Evolutionary conservation across 2,113 vertebrate species (phyloP).

Genomic region (Peromyscus leucopus): DNA sequence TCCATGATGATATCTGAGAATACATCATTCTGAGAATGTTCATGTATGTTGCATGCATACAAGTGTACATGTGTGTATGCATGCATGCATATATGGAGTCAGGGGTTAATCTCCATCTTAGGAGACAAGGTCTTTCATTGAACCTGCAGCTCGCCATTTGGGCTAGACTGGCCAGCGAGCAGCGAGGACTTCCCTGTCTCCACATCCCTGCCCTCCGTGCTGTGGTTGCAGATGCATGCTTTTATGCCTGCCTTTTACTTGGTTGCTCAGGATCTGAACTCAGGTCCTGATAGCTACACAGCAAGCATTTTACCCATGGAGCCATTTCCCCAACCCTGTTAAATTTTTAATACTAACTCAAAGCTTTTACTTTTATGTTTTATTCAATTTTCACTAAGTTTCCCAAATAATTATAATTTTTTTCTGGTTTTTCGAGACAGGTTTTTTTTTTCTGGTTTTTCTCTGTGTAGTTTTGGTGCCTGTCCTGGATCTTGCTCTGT

Average conservation of each 20-base stretch:
- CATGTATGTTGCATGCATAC: neutral
- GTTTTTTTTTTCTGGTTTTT: neutral
- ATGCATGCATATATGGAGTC: neutral
- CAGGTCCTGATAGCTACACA: neutral
- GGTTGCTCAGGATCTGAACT: neutral
- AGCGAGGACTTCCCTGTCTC: neutral
- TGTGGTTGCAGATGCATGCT: neutral
- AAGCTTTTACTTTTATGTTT: slow-evolving; percentile 21
- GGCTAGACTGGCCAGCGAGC: neutral
- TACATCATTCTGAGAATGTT: neutral
- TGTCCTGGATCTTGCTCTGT: too few relatives aligned
- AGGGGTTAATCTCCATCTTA: neutral
- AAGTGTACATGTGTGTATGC: too few relatives aligned
- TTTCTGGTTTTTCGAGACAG: too few relatives aligned
- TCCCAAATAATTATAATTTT: slow-evolving; percentile 13
- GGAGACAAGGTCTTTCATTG: neutral
- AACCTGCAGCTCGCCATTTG: neutral
- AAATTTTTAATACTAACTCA: slow-evolving; percentile 28
- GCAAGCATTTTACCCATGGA: neutral
- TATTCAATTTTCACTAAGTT: slow-evolving; percentile 25
- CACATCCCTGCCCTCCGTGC: neutral
- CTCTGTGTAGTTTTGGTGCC: too few relatives aligned
- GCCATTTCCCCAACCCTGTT: neutral
- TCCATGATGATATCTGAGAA: neutral
- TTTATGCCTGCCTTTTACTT: neutral